Evolutionary conservation across 2,797 vertebrate species (phyloP).

Genomic region (Sphenodon punctatus): DNA sequence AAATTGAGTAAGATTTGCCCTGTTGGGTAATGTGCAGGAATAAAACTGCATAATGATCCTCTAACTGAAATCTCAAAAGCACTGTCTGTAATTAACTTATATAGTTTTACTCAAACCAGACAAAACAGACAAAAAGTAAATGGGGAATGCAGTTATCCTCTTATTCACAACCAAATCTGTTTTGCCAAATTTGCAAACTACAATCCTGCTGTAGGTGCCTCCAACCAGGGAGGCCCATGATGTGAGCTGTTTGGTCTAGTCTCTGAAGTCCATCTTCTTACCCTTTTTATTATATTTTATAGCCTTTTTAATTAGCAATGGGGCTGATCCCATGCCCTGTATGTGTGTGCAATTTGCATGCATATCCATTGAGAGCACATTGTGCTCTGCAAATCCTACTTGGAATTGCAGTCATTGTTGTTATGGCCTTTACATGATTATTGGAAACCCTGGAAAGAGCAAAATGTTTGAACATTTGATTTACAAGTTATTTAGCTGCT

Average conservation of each 20-base stretch:
- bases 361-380: too few species aligned
- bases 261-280: background rate
- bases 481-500: slow-evolving; percentile 29
- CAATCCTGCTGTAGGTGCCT: background rate
- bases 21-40: background rate
- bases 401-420: too few species aligned
- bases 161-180: background rate
- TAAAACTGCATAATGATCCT: background rate
- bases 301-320: too few species aligned
- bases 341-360: too few species aligned
- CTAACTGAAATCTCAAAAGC: background rate
- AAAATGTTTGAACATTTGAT: background rate
- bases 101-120: background rate
- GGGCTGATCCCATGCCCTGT: too few species aligned
- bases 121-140: background rate
- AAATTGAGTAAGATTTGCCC: background rate
- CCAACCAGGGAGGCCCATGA: too few species aligned
- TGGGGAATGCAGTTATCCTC: background rate
- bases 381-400: too few species aligned
- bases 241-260: background rate
- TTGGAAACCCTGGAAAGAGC: background rate
- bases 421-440: background rate
- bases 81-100: background rate
- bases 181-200: background rate
- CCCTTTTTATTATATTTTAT: too few species aligned